Conservation (phyloP, 2,888 invertebrate genomes). For the Onthophagus sagittarius region DNA sequence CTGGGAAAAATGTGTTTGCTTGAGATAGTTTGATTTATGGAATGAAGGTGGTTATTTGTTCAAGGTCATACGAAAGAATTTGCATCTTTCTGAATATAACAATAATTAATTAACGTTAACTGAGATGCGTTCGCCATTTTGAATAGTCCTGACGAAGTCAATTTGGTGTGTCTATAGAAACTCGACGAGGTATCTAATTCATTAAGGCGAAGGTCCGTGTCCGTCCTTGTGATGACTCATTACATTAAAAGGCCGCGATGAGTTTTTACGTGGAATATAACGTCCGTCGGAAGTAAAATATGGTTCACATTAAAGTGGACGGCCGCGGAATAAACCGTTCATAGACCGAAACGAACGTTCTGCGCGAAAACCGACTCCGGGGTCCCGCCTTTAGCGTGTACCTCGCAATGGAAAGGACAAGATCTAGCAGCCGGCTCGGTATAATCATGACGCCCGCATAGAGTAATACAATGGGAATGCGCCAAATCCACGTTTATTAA, state of each 20-base stretch:
- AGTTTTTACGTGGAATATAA: no score
- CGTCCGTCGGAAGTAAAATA: slow-evolving; percentile 6
- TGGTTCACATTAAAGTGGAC: slow-evolving; percentile 12
- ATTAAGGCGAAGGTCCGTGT: not conserved
- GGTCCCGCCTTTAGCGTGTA: slow-evolving; percentile 45
- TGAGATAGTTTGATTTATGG: no score
- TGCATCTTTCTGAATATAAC: no score
- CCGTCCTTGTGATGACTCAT: not conserved
- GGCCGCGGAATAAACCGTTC: slow-evolving; percentile 1
- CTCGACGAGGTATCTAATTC: not conserved
- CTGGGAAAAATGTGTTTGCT: no score
- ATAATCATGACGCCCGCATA: slow-evolving; percentile 44
- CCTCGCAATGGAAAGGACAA: slow-evolving; percentile 44
- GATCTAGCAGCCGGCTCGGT: slow-evolving; percentile 41
- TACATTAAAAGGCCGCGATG: no score
- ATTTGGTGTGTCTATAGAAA: not conserved
- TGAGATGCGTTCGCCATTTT: no score
- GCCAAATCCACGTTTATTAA: slow-evolving; percentile 43
- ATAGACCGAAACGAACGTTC: slow-evolving; percentile 1
- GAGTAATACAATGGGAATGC: slow-evolving; percentile 43
- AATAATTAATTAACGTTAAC: no score
- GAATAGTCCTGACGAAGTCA: no score
- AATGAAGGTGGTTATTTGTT: no score
- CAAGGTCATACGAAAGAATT: no score
- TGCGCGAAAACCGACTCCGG: slow-evolving; percentile 4